Evolutionary conservation across 2,797 vertebrate genomes (phyloP), one percentile per base, ranked within the genome.

Genomic region (Acrocephalus scirpaceus): DNA sequence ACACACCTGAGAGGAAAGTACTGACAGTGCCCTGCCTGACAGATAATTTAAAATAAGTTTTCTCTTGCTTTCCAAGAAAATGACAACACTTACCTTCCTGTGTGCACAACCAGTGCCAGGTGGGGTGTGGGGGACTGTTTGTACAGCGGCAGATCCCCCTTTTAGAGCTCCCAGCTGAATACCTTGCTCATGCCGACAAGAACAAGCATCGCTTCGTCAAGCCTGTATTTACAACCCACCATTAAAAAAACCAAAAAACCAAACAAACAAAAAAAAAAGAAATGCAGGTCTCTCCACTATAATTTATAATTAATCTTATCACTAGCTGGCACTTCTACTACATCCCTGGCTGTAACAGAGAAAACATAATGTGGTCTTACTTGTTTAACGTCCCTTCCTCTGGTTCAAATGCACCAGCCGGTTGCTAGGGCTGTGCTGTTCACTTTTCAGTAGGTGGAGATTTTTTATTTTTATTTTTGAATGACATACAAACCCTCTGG

Each of bases 371-470:
- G 81, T 89, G 42, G 72, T 92, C 86, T 80, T 87, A 54, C 93
- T 93, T 84, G 84, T 47, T 83, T 26, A 23, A 57, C 4, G 61
- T 73, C 69, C 92, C 77, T 91, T 94, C 74, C 62, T 69, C 72
- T 66, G 60, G 86, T 60, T 96, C 4, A 40, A 85, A 80, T 2
- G 11, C 86, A 36, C 34, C 75, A 96, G 91, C 54, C 8, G 84
- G 95, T 95, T 96, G 95, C 96, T 97, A 97, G 70, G 90, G 93
- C 92, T 97, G 32, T 91, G 92, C 93, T 88, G 92, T 84, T 97
- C 97, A 93, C 82, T 92, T 96, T 96, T 89, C 95, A 93, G 95
- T 88, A 96, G 89, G 92, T 92, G 92, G 92, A 93, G 87, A 93
- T 92, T 88, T 90, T 95, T 91, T 90, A 93, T 90, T 94, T 93